Percentiles rank a stretch among this genome's conserved stretches.
phyloP scores from a whole-genome alignment of 2,113 vertebrate species.

The Benitochromis conjunctus region DNA sequence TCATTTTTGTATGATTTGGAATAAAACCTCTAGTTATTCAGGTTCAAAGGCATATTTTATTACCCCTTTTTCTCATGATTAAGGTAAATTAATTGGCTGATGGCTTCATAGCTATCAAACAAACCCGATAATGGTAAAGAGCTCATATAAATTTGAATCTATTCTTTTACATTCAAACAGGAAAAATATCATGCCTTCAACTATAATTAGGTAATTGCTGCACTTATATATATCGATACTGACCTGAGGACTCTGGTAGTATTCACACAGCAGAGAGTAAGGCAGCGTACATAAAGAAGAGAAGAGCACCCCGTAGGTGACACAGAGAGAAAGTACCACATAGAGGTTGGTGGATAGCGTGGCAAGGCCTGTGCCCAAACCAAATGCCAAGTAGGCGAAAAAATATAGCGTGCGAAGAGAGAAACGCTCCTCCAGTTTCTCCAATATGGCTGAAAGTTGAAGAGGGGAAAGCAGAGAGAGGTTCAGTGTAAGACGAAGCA shows the following conservation, averaged over 20 bases:
- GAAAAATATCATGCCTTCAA: not conserved
- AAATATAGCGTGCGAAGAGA: slow-evolving; percentile 92
- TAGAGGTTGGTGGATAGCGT: slow-evolving; percentile 91
- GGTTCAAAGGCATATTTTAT: not conserved
- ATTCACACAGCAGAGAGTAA: slow-evolving; percentile 96
- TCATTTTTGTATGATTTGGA: not conserved
- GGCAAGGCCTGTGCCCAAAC: slow-evolving; percentile 90
- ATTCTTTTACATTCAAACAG: not conserved
- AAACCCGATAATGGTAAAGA: not conserved
- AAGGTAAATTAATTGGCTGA: not conserved
- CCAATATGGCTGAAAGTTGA: slow-evolving; percentile 79
- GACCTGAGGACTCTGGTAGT: slow-evolving; percentile 96
- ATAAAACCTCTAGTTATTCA: not conserved
- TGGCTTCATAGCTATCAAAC: not conserved
- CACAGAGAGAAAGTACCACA: slow-evolving; percentile 88
- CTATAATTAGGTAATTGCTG: not conserved
- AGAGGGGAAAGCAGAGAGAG: not conserved
- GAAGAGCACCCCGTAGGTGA: slow-evolving; percentile 92
- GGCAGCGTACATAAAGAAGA: slow-evolving; percentile 96
- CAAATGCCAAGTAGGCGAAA: slow-evolving; percentile 91
- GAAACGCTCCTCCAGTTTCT: slow-evolving; percentile 92
- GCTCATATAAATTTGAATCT: not conserved
- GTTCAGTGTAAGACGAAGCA: not conserved
- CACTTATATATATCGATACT: slow-evolving; percentile 17
- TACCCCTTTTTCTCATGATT: not conserved